phyloP scores from a whole-genome alignment of 2,113 vertebrate genomes.

The Pterocles burchelli region DNA sequence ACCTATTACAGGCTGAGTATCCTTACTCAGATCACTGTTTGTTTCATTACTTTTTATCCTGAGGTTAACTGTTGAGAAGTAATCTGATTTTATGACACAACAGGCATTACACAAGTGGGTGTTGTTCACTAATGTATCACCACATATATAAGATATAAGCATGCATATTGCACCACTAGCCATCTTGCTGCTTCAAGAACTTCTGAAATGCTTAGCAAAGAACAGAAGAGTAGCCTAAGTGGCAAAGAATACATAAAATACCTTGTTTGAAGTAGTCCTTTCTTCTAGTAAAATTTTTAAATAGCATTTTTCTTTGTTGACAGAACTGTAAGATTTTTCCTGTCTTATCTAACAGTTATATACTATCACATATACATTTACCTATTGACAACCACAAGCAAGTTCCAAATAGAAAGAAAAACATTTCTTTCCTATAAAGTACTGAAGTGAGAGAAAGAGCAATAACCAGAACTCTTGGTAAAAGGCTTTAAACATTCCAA shows the following conservation, averaged over 20 bases:
- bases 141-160: too few species aligned
- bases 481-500: neutral
- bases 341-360: neutral
- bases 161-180: neutral
- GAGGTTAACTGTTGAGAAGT: neutral
- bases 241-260: neutral
- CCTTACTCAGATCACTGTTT: neutral
- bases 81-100: neutral
- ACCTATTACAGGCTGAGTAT: too few species aligned
- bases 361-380: neutral
- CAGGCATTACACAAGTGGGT: neutral
- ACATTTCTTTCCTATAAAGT: neutral
- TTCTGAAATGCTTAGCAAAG: neutral
- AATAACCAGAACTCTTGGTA: neutral
- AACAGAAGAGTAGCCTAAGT: neutral
- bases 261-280: neutral
- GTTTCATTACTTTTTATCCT: slow-evolving; percentile 25
- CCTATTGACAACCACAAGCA: too few species aligned
- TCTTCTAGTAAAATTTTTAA: neutral
- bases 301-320: neutral
- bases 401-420: neutral
- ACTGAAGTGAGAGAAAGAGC: neutral
- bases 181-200: neutral
- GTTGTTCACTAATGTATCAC: rapidly evolving
- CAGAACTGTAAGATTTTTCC: neutral